phyloP scores from a whole-genome alignment of 2,797 vertebrate species.

The Megaceryle alcyon region DNA sequence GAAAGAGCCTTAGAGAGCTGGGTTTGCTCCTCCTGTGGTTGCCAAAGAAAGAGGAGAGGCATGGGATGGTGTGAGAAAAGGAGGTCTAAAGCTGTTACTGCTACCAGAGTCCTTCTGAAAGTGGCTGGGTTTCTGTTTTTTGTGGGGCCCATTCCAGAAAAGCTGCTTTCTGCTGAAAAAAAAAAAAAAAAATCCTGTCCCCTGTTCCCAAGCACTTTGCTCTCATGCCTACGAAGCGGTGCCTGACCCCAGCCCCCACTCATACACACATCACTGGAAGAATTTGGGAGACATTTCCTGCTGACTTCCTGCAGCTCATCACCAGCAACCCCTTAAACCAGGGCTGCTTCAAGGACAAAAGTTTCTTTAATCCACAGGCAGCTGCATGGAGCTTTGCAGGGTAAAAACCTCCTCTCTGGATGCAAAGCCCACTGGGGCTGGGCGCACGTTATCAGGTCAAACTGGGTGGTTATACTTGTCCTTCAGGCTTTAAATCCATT shows the following conservation, averaged over 20 bases:
- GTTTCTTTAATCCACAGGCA: background rate
- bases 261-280: background rate
- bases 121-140: background rate
- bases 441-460: fast-evolving
- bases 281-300: background rate
- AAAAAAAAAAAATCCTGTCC: background rate
- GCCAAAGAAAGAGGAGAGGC: background rate
- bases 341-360: background rate
- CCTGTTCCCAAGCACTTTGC: background rate
- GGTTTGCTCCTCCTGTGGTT: background rate
- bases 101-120: background rate
- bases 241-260: background rate
- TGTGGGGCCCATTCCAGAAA: background rate
- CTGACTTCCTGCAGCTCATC: background rate
- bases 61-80: background rate
- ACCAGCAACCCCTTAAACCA: background rate
- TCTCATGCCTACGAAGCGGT: background rate
- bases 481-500: background rate
- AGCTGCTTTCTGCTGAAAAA: background rate
- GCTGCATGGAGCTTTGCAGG: background rate
- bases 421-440: background rate
- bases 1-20: background rate
- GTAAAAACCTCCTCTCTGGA: background rate
- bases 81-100: background rate
- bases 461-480: background rate